phyloP scores from a whole-genome alignment of 2,797 vertebrate species.

The Phataginus tricuspis region DNA sequence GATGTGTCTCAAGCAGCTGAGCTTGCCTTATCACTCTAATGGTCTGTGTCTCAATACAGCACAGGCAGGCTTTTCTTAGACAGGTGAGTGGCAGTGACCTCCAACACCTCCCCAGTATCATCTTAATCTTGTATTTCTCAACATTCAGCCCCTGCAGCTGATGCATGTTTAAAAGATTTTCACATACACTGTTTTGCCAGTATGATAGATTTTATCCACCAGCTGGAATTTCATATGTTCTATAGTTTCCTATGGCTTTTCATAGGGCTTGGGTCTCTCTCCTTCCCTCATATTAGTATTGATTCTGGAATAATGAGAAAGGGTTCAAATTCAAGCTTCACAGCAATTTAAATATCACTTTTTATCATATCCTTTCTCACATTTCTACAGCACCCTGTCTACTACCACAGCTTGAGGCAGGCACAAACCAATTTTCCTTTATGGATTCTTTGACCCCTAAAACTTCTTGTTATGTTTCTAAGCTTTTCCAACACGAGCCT shows the following conservation, averaged over 20 bases:
- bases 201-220: conserved; percentile 64
- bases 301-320: conserved; percentile 76
- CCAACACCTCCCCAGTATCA: not conserved
- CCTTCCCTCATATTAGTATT: conserved; percentile 70
- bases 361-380: conserved; percentile 70
- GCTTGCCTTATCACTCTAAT: conserved; percentile 18
- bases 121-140: conserved; percentile 63
- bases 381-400: conserved; percentile 71
- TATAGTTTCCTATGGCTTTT: conserved; percentile 68
- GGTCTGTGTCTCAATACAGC: conserved; percentile 16
- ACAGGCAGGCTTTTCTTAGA: conserved; percentile 44
- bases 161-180: conserved; percentile 75
- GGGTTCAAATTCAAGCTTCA: conserved; percentile 71
- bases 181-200: conserved; percentile 67
- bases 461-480: conserved; percentile 75
- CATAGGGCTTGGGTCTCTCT: conserved; percentile 64
- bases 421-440: conserved; percentile 77
- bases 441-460: conserved; percentile 80
- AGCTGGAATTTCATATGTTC: conserved; percentile 73
- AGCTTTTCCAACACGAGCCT: conserved; percentile 52
- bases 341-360: conserved; percentile 80
- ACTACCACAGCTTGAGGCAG: conserved; percentile 79
- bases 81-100: not conserved
- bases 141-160: conserved; percentile 19
- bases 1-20: not conserved